Conservation (phyloP, 2,888 invertebrate genomes). For the Lithosia quadra region DNA sequence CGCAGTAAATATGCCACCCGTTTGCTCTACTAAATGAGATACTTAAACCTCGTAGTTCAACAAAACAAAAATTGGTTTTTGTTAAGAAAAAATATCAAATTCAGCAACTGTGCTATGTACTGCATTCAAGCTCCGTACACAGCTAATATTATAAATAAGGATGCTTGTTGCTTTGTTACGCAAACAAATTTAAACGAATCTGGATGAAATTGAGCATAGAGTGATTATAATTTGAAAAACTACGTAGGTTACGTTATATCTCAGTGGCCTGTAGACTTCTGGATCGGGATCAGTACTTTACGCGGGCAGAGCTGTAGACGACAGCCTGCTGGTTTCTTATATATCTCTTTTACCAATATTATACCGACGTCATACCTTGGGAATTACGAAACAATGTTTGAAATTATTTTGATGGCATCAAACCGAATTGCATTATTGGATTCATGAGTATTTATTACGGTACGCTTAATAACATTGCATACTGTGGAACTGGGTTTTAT, state of each 20-base stretch:
- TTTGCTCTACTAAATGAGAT: neutral
- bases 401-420: conserved; percentile 1
- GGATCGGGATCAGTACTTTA: too few species aligned
- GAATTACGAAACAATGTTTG: neutral
- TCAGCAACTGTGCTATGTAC: neutral
- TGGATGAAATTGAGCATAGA: too few species aligned
- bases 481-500: neutral
- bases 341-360: neutral
- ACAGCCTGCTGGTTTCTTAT: neutral
- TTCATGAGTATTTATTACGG: conserved; percentile 2
- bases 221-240: too few species aligned
- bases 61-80: too few species aligned
- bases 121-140: neutral
- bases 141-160: too few species aligned
- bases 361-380: neutral
- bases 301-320: neutral
- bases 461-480: neutral
- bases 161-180: too few species aligned
- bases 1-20: neutral
- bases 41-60: neutral
- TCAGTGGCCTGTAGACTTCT: too few species aligned
- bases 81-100: neutral
- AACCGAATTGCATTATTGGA: neutral
- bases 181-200: too few species aligned
- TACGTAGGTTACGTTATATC: too few species aligned